phyloP scores from a whole-genome alignment of 2,113 vertebrate species.

The Trochalopteron elliotii region DNA sequence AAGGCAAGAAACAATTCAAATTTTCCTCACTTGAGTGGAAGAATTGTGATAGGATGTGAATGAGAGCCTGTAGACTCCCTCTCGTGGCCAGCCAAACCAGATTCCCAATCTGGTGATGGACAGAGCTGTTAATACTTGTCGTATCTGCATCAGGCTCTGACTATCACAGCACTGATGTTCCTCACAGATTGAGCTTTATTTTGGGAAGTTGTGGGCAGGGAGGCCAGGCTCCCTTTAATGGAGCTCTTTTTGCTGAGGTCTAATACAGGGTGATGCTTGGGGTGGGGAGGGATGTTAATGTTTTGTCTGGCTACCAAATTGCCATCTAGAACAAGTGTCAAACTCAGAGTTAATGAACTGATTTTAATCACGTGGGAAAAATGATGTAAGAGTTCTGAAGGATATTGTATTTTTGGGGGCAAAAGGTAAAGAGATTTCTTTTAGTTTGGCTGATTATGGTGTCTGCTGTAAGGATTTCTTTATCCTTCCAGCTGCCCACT shows the following conservation, averaged over 20 bases:
- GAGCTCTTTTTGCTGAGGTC: not conserved
- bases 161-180: not conserved
- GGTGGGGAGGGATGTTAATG: not conserved
- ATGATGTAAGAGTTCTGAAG: not conserved
- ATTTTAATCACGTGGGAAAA: not conserved
- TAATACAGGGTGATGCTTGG: not conserved
- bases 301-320: not conserved
- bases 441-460: not conserved
- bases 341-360: not conserved
- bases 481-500: not conserved
- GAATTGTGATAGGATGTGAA: not conserved
- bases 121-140: not conserved
- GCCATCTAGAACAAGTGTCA: not conserved
- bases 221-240: not conserved
- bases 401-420: not conserved
- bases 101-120: not conserved
- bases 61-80: conserved; percentile 16
- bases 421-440: not conserved
- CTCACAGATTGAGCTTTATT: not conserved
- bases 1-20: not conserved
- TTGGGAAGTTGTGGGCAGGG: not conserved
- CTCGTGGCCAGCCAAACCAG: not conserved
- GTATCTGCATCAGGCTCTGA: not conserved
- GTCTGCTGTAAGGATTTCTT: not conserved
- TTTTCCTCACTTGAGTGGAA: not conserved